phyloP scores from a whole-genome alignment of 2,888 invertebrate species.

The Mesorhabditis spiculigera region DNA sequence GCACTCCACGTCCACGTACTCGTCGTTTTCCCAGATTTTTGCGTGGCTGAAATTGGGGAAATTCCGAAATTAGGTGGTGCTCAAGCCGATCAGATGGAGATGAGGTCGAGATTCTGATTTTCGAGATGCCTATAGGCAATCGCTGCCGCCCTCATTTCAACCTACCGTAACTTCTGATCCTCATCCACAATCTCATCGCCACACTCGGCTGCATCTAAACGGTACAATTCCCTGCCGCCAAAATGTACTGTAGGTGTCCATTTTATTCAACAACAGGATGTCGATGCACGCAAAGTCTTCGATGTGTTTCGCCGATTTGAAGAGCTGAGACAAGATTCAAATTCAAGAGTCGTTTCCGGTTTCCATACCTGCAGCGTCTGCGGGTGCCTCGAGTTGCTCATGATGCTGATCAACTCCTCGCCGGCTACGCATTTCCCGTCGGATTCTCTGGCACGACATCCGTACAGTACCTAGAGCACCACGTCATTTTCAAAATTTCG shows the following conservation, averaged over 20 bases:
- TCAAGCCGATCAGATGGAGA: background rate
- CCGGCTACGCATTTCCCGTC: constrained; percentile 31
- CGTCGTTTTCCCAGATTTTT: constrained; percentile 38
- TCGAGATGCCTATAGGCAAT: background rate
- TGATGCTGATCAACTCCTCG: constrained; percentile 33
- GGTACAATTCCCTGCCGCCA: too few species aligned
- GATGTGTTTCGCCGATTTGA: constrained; percentile 41
- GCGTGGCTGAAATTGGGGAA: constrained; percentile 20
- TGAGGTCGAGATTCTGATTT: background rate
- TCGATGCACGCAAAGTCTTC: constrained; percentile 43
- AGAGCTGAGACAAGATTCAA: constrained; percentile 20
- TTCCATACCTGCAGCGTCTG: constrained; percentile 27
- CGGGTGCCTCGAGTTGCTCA: constrained; percentile 43
- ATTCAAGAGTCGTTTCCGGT: background rate
- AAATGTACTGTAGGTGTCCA: constrained; percentile 37
- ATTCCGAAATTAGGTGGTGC: too few species aligned
- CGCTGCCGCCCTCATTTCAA: too few species aligned
- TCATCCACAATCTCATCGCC: constrained; percentile 41
- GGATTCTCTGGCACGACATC: background rate
- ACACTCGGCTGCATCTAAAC: constrained; percentile 28
- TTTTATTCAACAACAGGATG: constrained; percentile 33
- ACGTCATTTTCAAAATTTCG: background rate
- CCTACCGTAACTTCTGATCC: constrained; percentile 36
- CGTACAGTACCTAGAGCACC: background rate
- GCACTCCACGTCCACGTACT: constrained; percentile 45